Base-by-base conservation (phyloP, 53 echinoderm and acorn worm genomes). In the Paracentrotus lividus region DNA sequence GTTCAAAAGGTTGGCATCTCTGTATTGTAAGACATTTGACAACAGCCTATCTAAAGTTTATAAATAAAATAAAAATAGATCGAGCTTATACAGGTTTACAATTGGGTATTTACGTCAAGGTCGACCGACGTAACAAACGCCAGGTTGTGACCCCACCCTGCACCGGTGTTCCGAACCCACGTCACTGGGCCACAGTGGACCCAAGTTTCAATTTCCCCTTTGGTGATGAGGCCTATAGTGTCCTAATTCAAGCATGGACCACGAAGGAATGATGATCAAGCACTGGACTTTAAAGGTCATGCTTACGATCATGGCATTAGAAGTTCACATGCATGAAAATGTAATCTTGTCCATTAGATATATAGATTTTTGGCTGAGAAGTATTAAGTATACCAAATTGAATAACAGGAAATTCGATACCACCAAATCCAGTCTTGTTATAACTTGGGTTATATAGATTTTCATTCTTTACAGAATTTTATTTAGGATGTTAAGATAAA, bases 41-140 rank as follows among this genome's bases (percentile, higher is more conserved):
- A n/a, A n/a, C n/a, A n/a, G n/a, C n/a, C n/a, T n/a, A n/a, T n/a
- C n/a, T n/a, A n/a, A n/a, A n/a, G n/a, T n/a, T n/a, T n/a, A n/a
- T n/a, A n/a, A n/a, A n/a, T n/a, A n/a, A n/a, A n/a, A n/a, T n/a
- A n/a, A n/a, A n/a, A n/a, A n/a, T n/a, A n/a, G n/a, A n/a, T n/a
- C n/a, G n/a, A n/a, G n/a, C n/a, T n/a, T n/a, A n/a, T n/a, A n/a
- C n/a, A 81, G 44, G 26, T 26, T 40, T 45, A 24, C 40, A 9
- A 47, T 47, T n/a, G n/a, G 81, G 81, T 81, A 47, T 47, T 81
- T 81, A 47, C 81, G 81, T 81, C 81, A 81, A 81, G 81, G 81
- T 47, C 26, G 81, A n/a, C n/a, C 9, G 51, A 51, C 51, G n/a
- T n/a, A n/a, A n/a, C 47, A 81, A 81, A 44, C 27, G 9, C 81